These are phyloP conservation scores for Napeogenes sylphis DNA, from an alignment of 2,888 invertebrate species.

Conservation along the genomic window DNA sequence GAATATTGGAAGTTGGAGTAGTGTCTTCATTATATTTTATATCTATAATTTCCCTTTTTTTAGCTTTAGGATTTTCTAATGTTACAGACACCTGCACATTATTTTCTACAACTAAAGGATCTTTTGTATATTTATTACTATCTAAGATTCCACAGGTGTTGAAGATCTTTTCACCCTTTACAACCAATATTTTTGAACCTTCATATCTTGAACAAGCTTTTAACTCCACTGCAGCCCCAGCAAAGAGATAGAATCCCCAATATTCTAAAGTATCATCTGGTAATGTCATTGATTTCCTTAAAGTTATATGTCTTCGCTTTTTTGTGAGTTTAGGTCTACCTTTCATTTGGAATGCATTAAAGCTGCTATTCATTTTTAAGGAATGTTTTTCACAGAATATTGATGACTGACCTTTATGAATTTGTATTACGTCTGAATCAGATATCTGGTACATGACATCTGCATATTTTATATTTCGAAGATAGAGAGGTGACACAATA, in stretches of 20 bases:
- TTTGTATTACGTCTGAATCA: constrained; percentile 90
- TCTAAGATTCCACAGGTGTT: constrained; percentile 88
- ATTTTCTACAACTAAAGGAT: constrained; percentile 77
- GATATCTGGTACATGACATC: constrained; percentile 88
- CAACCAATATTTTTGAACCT: constrained; percentile 88
- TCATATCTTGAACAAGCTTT: constrained; percentile 88
- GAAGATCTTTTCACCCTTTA: constrained; percentile 86
- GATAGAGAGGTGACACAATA: constrained; percentile 86
- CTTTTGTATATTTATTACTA: constrained; percentile 81
- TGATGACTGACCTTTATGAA: constrained; percentile 88
- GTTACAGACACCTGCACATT: constrained; percentile 76
- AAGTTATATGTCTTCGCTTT: constrained; percentile 84
- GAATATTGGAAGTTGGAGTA: background rate
- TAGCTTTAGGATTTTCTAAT: constrained; percentile 54
- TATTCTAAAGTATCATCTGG: constrained; percentile 92
- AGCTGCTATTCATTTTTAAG: constrained; percentile 84
- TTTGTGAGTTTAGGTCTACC: constrained; percentile 83
- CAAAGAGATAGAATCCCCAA: constrained; percentile 90
- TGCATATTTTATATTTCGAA: constrained; percentile 85
- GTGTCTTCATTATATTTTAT: constrained; percentile 15
- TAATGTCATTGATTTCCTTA: constrained; percentile 88
- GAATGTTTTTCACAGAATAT: constrained; percentile 89
- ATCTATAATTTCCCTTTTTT: constrained; percentile 24
- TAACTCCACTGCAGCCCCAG: constrained; percentile 86
- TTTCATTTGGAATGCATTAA: constrained; percentile 85